These are phyloP conservation scores for Suillia variegata DNA, from an alignment of 2,888 invertebrate genomes.

Conservation along the genomic window DNA sequence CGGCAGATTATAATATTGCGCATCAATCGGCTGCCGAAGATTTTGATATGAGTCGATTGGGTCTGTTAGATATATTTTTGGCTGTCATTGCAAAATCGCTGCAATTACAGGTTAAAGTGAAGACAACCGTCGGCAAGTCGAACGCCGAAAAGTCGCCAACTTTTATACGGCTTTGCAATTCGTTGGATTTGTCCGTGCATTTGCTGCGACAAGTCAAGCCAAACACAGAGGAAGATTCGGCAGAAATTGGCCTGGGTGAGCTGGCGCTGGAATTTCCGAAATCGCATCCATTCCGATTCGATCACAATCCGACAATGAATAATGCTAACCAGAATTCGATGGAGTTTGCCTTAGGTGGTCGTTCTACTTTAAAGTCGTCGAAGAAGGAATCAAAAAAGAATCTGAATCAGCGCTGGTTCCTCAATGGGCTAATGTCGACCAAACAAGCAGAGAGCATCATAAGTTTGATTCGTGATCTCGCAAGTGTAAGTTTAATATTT, in stretches of 20 bases:
- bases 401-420: conserved; percentile 75
- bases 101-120: conserved; percentile 83
- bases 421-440: conserved; percentile 81
- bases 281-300: conserved; percentile 44
- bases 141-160: conserved; percentile 67
- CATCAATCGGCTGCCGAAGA: conserved; percentile 62
- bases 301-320: conserved; percentile 23
- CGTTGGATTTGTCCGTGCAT: conserved; percentile 58
- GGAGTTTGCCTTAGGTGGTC: conserved; percentile 33
- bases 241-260: background rate
- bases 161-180: conserved; percentile 56
- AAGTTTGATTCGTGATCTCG: conserved; percentile 87
- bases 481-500: conserved; percentile 69
- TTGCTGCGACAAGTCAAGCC: conserved; percentile 42
- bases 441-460: conserved; percentile 90
- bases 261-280: background rate
- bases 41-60: conserved; percentile 66
- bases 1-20: conserved; percentile 77
- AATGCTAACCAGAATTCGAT: conserved; percentile 15
- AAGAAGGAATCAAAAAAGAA: conserved; percentile 55
- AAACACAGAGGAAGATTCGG: conserved; percentile 22
- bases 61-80: conserved; percentile 87
- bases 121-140: conserved; percentile 44
- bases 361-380: conserved; percentile 41
- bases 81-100: conserved; percentile 90